Percentiles rank a stretch among this genome's conserved stretches.
These are phyloP conservation scores for Drosophila quinaria DNA, from an alignment of 2,888 invertebrate genomes.

Conservation along the genomic window DNA sequence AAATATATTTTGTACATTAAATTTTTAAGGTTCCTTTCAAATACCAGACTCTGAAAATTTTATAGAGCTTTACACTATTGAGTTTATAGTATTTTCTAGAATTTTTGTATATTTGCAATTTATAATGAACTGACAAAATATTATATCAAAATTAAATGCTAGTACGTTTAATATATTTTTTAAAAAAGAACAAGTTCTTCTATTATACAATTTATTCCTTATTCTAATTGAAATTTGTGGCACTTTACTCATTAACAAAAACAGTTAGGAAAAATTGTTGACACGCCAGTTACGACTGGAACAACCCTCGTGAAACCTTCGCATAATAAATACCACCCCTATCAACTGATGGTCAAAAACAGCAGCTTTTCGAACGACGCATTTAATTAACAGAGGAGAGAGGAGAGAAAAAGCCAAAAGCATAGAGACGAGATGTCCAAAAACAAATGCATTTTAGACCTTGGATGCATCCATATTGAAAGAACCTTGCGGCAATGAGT, in stretches of 20 bases:
- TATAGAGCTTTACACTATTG: no score
- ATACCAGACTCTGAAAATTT: background rate
- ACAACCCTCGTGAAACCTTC: slow-evolving; percentile 27
- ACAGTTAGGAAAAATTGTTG: background rate
- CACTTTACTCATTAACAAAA: no score
- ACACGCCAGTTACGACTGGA: background rate
- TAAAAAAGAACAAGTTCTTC: no score
- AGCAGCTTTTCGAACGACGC: slow-evolving; percentile 52
- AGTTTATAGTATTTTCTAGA: no score
- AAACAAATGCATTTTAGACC: slow-evolving; percentile 60
- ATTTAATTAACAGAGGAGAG: slow-evolving; percentile 67
- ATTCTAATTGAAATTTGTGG: no score
- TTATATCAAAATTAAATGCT: no score
- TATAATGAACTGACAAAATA: no score
- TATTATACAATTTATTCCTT: background rate
- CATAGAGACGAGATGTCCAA: slow-evolving; percentile 10
- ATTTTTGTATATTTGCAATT: no score
- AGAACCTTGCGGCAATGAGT: slow-evolving; percentile 40
- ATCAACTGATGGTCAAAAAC: slow-evolving; percentile 48
- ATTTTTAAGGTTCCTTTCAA: background rate
- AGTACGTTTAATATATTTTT: no score
- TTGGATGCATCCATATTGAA: slow-evolving; percentile 57
- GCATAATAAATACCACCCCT: slow-evolving; percentile 39
- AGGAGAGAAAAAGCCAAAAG: background rate
- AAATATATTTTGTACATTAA: background rate